Percentiles rank a stretch among this genome's conserved stretches.
Conservation (phyloP, 2,113 vertebrate genomes). For the Laticauda laticaudata region DNA sequence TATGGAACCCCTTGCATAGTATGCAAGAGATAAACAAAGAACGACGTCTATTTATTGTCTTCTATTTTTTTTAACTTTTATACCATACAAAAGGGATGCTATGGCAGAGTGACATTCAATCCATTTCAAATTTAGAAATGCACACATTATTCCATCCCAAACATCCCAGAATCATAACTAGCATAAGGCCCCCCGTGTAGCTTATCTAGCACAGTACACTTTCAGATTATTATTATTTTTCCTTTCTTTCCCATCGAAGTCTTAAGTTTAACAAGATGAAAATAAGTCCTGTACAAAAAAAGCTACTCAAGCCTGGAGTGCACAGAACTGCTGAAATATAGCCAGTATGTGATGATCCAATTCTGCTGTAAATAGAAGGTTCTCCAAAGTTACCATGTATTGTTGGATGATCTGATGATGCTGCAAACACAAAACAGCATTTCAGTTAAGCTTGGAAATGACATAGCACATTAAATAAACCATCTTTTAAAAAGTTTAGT, state of each 20-base stretch:
- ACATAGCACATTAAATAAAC: neutral
- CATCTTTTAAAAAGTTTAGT: neutral
- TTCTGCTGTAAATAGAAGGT: constrained; percentile 96
- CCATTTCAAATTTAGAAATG: constrained; percentile 61
- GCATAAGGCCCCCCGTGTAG: constrained; percentile 54
- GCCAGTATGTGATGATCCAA: constrained; percentile 95
- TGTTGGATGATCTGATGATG: constrained; percentile 97
- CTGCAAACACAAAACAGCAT: constrained; percentile 62
- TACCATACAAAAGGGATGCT: constrained; percentile 50
- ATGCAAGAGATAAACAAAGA: constrained; percentile 39
- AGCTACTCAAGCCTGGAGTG: constrained; percentile 84
- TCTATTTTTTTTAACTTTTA: constrained; percentile 25
- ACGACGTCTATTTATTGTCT: constrained; percentile 22
- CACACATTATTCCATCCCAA: constrained; percentile 46
- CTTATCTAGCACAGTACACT: constrained; percentile 49
- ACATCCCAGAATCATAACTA: constrained; percentile 46
- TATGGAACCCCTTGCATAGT: constrained; percentile 20
- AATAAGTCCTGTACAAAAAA: constrained; percentile 46
- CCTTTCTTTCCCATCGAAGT: constrained; percentile 45
- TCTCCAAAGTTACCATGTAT: constrained; percentile 98
- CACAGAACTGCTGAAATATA: constrained; percentile 98
- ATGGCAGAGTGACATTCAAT: constrained; percentile 62
- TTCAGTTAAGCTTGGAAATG: neutral
- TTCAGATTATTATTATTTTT: constrained; percentile 49
- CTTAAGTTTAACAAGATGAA: constrained; percentile 26